phyloP scores from a whole-genome alignment of 35 echinoderm and acorn worm genomes.

The Holothuria glaberrima region DNA sequence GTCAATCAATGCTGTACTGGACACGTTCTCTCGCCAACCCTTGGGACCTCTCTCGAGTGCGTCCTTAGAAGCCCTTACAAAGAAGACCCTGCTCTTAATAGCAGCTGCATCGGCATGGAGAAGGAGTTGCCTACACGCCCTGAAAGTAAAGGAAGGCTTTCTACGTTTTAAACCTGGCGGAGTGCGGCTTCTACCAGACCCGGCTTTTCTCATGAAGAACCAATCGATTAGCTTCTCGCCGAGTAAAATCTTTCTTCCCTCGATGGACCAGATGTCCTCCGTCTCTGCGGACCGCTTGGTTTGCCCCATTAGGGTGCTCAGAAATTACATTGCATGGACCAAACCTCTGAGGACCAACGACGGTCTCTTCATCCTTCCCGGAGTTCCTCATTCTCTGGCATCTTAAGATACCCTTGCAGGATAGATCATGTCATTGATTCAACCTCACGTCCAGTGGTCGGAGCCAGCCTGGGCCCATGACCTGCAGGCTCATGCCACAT shows the following conservation, averaged over 20 bases:
- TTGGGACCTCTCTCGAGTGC: neutral
- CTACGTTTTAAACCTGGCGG: neutral
- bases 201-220: too few relatives aligned
- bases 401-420: neutral
- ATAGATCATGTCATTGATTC: neutral
- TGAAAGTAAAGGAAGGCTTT: neutral
- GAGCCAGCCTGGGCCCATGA: neutral
- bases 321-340: neutral
- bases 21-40: too few relatives aligned
- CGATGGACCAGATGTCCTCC: too few relatives aligned
- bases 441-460: neutral
- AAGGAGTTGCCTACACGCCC: neutral
- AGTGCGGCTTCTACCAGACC: neutral
- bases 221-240: too few relatives aligned
- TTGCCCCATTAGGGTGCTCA: neutral
- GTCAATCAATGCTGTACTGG: too few relatives aligned
- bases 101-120: neutral
- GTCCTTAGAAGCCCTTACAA: neutral
- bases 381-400: neutral
- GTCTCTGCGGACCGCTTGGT: too few relatives aligned
- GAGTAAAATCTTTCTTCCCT: too few relatives aligned
- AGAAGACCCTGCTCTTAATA: neutral
- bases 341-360: neutral
- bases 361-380: neutral
- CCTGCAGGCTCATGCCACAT: neutral